Percentiles rank a stretch among this genome's conserved stretches.
phyloP scores from a whole-genome alignment of 2,113 vertebrate species.

The Talpa occidentalis region DNA sequence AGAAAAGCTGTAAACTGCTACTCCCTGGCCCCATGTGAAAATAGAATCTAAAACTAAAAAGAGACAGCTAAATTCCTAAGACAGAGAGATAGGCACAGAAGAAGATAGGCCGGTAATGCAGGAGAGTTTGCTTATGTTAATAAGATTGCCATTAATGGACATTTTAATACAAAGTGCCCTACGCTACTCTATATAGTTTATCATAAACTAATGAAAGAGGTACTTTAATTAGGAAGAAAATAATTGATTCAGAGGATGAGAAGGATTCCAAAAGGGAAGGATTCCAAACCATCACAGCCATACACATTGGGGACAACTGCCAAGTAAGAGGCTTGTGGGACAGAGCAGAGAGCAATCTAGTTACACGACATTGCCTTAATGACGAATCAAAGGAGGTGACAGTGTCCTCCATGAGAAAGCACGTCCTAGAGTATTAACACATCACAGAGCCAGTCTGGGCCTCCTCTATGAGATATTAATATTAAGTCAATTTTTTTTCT shows the following conservation, averaged over 20 bases:
- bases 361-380: background rate
- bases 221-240: slow-evolving; percentile 54
- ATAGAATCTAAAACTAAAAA: background rate
- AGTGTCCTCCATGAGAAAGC: background rate
- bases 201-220: slow-evolving; percentile 68
- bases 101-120: background rate
- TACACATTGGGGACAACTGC: background rate
- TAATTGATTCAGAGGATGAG: slow-evolving; percentile 53
- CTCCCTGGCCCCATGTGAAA: background rate
- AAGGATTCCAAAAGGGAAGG: slow-evolving; percentile 15
- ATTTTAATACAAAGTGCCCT: slow-evolving; percentile 41
- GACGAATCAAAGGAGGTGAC: background rate
- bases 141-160: slow-evolving; percentile 24
- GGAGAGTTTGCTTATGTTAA: slow-evolving; percentile 28
- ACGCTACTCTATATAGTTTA: background rate
- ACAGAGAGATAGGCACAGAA: background rate
- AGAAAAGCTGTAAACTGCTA: background rate
- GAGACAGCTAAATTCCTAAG: background rate
- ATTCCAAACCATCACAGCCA: slow-evolving; percentile 34
- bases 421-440: background rate
- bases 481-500: background rate
- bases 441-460: too few relatives aligned
- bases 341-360: background rate
- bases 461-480: background rate
- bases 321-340: background rate